Percentiles rank a stretch among this genome's conserved stretches.
phyloP scores from a whole-genome alignment of 2,888 invertebrate species.

The Microchrysa polita region DNA sequence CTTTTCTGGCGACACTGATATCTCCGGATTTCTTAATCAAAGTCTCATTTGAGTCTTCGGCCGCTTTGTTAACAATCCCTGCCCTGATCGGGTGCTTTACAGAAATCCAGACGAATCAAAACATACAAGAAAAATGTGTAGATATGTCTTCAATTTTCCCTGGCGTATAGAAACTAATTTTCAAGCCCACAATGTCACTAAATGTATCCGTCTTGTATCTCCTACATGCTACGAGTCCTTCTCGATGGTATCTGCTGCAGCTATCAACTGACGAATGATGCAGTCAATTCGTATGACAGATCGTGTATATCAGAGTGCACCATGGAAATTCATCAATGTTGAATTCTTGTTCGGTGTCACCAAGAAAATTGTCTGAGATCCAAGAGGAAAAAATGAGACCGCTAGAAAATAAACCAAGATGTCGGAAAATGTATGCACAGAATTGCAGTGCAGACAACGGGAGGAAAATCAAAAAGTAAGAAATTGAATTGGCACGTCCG shows the following conservation, averaged over 20 bases:
- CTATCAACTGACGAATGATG: slow-evolving; percentile 52
- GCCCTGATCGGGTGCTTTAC: no score
- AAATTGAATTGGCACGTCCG: slow-evolving; percentile 4
- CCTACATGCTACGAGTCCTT: background rate
- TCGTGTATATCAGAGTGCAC: slow-evolving; percentile 62
- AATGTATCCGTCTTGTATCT: background rate
- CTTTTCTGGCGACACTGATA: no score
- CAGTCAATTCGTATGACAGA: slow-evolving; percentile 63
- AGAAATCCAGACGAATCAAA: background rate
- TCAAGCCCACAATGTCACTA: background rate
- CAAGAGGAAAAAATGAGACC: background rate
- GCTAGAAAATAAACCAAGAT: no score
- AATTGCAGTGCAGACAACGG: no score
- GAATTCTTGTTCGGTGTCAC: slow-evolving; percentile 34
- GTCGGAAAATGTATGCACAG: no score
- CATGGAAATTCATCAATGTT: slow-evolving; percentile 55
- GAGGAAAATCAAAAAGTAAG: slow-evolving; percentile 2
- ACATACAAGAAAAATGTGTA: background rate
- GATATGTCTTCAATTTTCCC: background rate
- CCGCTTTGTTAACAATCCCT: no score
- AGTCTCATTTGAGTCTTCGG: no score
- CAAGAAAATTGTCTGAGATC: slow-evolving; percentile 18
- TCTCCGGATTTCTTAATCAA: no score
- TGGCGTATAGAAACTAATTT: background rate
- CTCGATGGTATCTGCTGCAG: slow-evolving; percentile 4